Base-by-base conservation (phyloP, 2,888 invertebrate genomes). In the Leistus spinibarbis region DNA sequence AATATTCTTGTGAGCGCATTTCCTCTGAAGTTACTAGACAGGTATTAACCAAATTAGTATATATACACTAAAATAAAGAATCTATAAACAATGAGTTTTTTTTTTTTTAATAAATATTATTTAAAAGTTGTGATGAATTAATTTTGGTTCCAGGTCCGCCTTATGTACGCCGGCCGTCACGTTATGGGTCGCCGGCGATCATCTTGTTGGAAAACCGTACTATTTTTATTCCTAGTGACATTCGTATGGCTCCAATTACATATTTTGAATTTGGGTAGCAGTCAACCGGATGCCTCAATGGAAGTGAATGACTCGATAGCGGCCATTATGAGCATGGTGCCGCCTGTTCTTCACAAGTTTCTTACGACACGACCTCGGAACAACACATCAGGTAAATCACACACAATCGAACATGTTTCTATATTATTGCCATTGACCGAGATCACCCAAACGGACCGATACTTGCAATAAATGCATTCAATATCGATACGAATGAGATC, bases 341-440 rank as follows among this genome's bases (percentile, higher is more conserved):
- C 95, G 57, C 91, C 91, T 27, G 92, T 93, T 79, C 87, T 95
- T 78, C 95, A 95, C 86, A 95, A 94, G 88, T 94, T 92, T 86
- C 86, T 93, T 78, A 91, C 91, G 19, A 89, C 91, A 60, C 91
- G 90, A 80, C 88, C 90, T 22, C 89, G 88, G 81, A 92, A 92
- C 84, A 83, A 84, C 74, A 88, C 89, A 74, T 76, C 81, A 70
- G 86, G 88, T 88, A 77, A 82, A 40, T 5, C 13, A 40, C n/a
- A n/a, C n/a, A n/a, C n/a, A n/a, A n/a, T n/a, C n/a, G n/a, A n/a
- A n/a, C n/a, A n/a, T n/a, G n/a, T n/a, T n/a, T n/a, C n/a, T n/a
- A n/a, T n/a, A n/a, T n/a, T n/a, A n/a, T n/a, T n/a, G n/a, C n/a
- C n/a, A n/a, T n/a, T n/a, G n/a, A n/a, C n/a, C n/a, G n/a, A n/a